Evolutionary conservation across 2,888 invertebrate species (phyloP).

Genomic region (Lysandra coridon): DNA sequence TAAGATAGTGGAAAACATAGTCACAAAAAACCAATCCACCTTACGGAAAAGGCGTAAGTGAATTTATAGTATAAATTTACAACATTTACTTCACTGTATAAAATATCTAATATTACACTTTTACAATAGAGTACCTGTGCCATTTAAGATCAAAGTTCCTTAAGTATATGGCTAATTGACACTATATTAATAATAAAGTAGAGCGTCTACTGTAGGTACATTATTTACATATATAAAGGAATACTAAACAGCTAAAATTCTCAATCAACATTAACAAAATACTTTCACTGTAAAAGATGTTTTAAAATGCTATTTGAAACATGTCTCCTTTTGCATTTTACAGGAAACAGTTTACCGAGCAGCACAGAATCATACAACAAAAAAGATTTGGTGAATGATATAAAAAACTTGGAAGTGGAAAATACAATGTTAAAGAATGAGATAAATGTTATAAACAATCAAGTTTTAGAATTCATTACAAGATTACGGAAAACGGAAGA

Average conservation of each 20-base stretch:
- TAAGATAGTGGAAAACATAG: constrained; percentile 55
- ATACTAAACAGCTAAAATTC: no score
- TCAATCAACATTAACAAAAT: no score
- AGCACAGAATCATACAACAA: constrained; percentile 54
- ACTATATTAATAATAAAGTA: no score
- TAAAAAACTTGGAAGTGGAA: constrained; percentile 70
- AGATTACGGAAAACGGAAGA: constrained; percentile 61
- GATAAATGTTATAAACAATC: constrained; percentile 66
- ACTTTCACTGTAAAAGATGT: no score
- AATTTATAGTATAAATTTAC: constrained; percentile 22
- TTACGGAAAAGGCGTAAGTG: constrained; percentile 61
- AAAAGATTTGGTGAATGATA: constrained; percentile 52
- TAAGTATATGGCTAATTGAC: no score
- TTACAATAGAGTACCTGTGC: background rate
- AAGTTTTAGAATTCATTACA: constrained; percentile 60
- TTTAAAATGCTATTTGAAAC: no score
- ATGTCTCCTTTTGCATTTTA: constrained; percentile 33
- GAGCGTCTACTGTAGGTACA: no score
- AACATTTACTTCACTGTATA: background rate
- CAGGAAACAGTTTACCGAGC: constrained; percentile 62
- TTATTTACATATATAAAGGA: no score
- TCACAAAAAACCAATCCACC: constrained; percentile 46
- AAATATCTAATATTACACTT: background rate
- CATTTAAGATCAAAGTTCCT: background rate
- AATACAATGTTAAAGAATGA: constrained; percentile 74